These are phyloP conservation scores for Apotomis betuletana DNA, from an alignment of 2,888 invertebrate genomes.

Conservation along the genomic window DNA sequence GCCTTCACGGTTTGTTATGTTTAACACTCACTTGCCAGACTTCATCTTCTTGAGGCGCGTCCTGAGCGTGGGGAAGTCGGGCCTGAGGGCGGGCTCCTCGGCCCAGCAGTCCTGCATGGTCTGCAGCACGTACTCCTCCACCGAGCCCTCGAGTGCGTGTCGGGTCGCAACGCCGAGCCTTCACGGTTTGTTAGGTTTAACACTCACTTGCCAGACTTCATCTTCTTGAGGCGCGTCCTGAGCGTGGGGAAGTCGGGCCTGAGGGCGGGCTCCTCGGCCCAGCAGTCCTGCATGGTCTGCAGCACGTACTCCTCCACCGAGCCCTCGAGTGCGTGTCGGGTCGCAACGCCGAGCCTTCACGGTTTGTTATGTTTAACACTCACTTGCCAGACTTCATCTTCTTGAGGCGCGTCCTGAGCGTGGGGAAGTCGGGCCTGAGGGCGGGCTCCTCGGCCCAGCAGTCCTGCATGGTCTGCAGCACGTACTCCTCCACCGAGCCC, in stretches of 20 bases:
- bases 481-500: constrained; percentile 89
- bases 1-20: neutral
- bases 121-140: constrained; percentile 90
- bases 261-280: constrained; percentile 92
- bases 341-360: too few species aligned
- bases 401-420: constrained; percentile 91
- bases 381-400: constrained; percentile 95
- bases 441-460: constrained; percentile 96
- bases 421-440: constrained; percentile 91
- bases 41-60: constrained; percentile 93
- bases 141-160: constrained; percentile 87
- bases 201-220: constrained; percentile 93
- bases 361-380: constrained; percentile 60
- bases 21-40: constrained; percentile 89
- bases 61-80: constrained; percentile 92
- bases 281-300: constrained; percentile 93
- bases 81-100: constrained; percentile 91
- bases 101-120: constrained; percentile 96
- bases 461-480: constrained; percentile 91
- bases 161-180: too few species aligned
- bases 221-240: constrained; percentile 91
- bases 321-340: constrained; percentile 86
- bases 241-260: constrained; percentile 94
- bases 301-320: constrained; percentile 91
- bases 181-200: neutral